These are phyloP conservation scores for Oryzias dopingdopingensis DNA, from an alignment of 2,797 vertebrate species.

Conservation along the genomic window DNA sequence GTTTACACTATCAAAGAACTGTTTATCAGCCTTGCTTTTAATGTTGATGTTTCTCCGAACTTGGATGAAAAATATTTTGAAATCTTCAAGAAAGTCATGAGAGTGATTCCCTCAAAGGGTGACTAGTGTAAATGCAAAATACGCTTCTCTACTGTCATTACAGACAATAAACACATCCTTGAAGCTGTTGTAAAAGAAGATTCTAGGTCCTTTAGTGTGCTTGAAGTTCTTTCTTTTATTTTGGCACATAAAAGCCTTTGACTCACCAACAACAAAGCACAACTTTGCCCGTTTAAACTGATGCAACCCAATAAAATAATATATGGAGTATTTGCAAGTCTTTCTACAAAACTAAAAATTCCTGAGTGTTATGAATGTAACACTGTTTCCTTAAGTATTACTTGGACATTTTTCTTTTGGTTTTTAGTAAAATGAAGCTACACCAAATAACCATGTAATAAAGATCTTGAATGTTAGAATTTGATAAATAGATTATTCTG, in stretches of 20 bases:
- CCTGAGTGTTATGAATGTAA: conserved; percentile 48
- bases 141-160: conserved; percentile 10
- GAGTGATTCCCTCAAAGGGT: background rate
- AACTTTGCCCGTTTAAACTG: conserved; percentile 44
- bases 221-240: conserved; percentile 24
- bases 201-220: conserved; percentile 16
- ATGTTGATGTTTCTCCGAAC: conserved; percentile 6
- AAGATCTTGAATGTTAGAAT: conserved; percentile 19
- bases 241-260: conserved; percentile 29
- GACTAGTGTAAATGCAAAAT: conserved; percentile 7
- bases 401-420: background rate
- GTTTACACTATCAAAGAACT: conserved; percentile 1
- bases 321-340: conserved; percentile 44
- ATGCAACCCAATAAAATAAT: conserved; percentile 46
- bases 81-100: conserved; percentile 14
- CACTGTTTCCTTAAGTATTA: conserved; percentile 18
- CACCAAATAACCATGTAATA: background rate
- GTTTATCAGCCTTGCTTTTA: conserved; percentile 2
- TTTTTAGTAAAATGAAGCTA: background rate
- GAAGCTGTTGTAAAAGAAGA: conserved; percentile 26
- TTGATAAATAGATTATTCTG: conserved; percentile 14
- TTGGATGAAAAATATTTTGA: conserved; percentile 13
- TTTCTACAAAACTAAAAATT: conserved; percentile 34
- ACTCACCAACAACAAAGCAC: conserved; percentile 18
- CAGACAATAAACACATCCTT: conserved; percentile 21